Conservation (phyloP, 2,797 vertebrate genomes). For the Pogonophryne albipinna region DNA sequence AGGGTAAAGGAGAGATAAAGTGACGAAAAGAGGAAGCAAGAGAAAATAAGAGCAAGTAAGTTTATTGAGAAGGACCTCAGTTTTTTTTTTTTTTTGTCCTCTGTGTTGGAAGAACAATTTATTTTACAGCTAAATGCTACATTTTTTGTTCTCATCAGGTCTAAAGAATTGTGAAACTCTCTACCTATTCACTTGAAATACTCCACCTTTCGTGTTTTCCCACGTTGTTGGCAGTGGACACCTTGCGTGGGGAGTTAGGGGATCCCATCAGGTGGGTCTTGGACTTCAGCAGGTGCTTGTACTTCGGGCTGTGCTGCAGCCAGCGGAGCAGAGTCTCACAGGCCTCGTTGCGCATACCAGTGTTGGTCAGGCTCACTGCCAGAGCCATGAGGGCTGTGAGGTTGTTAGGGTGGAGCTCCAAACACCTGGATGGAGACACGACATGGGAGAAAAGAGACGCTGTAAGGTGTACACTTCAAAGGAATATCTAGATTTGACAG, state of each 20-base stretch:
- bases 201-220: conserved; percentile 73
- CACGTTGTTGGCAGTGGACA: conserved; percentile 84
- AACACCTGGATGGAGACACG: conserved; percentile 86
- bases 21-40: neutral
- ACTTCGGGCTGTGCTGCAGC: conserved; percentile 96
- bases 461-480: conserved; percentile 74
- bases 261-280: conserved; percentile 86
- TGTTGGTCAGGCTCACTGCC: conserved; percentile 98
- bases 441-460: conserved; percentile 33
- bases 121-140: neutral
- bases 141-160: neutral
- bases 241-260: conserved; percentile 88
- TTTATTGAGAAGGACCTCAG: neutral
- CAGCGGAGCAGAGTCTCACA: conserved; percentile 93
- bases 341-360: conserved; percentile 94
- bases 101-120: neutral
- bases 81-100: neutral
- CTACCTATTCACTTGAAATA: neutral
- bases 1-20: neutral
- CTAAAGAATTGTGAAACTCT: neutral
- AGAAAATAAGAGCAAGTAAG: neutral
- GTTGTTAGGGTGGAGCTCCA: conserved; percentile 98
- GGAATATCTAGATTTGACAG: conserved; percentile 65
- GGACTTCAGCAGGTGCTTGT: conserved; percentile 92
- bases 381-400: conserved; percentile 94